A percentile compares a stretch with the other conserved stretches of the same genome.
Evolutionary conservation across 2,888 invertebrate genomes (phyloP).

Genomic region (Mechanitis mazaeus): DNA sequence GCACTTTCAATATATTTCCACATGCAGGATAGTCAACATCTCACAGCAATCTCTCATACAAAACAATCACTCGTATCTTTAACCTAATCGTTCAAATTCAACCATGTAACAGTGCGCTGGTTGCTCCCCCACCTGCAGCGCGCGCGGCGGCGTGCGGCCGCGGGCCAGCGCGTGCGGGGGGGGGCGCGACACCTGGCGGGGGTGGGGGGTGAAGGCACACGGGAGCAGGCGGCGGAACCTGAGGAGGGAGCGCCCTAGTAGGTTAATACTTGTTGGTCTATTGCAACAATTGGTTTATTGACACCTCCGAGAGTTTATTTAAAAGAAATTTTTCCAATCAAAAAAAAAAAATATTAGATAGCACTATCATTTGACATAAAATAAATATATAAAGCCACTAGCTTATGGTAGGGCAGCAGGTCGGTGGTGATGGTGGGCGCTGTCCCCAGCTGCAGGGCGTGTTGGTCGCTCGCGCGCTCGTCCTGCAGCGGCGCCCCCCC

Average conservation of each 20-base stretch:
- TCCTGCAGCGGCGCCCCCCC: conserved; percentile 3
- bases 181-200: conserved; percentile 35
- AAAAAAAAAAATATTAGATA: not conserved
- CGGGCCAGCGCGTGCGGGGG: conserved; percentile 34
- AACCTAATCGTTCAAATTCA: too few species aligned
- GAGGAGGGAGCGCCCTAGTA: not conserved
- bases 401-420: conserved; percentile 59
- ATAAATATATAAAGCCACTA: conserved; percentile 19
- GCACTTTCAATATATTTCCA: too few species aligned
- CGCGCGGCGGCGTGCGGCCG: conserved; percentile 49
- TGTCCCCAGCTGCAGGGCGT: conserved; percentile 33
- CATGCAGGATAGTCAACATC: too few species aligned
- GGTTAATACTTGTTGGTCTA: too few species aligned
- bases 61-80: too few species aligned
- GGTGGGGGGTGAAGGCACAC: conserved; percentile 53
- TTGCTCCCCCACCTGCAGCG: conserved; percentile 46
- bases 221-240: conserved; percentile 53
- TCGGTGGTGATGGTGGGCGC: conserved; percentile 42
- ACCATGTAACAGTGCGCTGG: not conserved
- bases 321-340: too few species aligned
- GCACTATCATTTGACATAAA: too few species aligned
- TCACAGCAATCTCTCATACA: too few species aligned
- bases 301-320: too few species aligned
- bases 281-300: too few species aligned
- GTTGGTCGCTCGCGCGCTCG: conserved; percentile 36